Percentiles rank a stretch among this genome's conserved stretches.
These are phyloP conservation scores for Calliopsis andreniformis DNA, from an alignment of 1,140 invertebrate genomes.

Conservation along the genomic window DNA sequence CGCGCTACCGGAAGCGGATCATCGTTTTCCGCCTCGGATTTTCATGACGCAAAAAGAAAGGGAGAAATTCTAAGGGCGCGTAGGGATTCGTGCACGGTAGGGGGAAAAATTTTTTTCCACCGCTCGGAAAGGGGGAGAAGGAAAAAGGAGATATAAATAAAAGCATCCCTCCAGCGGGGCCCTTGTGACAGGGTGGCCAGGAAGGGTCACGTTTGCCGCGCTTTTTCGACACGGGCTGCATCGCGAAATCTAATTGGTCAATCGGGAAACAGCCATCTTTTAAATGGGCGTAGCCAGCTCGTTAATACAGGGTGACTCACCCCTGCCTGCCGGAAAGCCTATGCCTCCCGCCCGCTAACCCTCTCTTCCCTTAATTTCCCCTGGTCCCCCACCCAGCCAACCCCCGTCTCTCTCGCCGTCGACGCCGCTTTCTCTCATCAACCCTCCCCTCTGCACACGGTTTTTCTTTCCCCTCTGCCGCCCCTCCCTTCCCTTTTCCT, in stretches of 20 bases:
- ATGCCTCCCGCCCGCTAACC: constrained; percentile 57
- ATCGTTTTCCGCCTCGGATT: constrained; percentile 47
- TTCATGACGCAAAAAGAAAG: constrained; percentile 45
- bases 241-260: constrained; percentile 74
- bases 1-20: constrained; percentile 48
- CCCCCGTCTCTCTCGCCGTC: constrained; percentile 43
- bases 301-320: constrained; percentile 79
- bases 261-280: constrained; percentile 75
- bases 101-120: constrained; percentile 40
- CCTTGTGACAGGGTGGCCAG: constrained; percentile 35
- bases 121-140: not conserved
- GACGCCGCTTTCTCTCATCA: constrained; percentile 42
- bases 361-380: constrained; percentile 46
- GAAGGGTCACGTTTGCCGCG: constrained; percentile 66
- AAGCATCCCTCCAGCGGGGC: constrained; percentile 48
- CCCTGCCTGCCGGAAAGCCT: constrained; percentile 71
- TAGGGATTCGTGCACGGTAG: constrained; percentile 1
- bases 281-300: constrained; percentile 74
- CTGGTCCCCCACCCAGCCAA: constrained; percentile 12
- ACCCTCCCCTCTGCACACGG: constrained; percentile 40
- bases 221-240: constrained; percentile 68
- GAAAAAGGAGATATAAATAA: constrained; percentile 64
- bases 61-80: constrained; percentile 32
- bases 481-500: constrained; percentile 52
- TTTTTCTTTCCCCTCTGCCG: constrained; percentile 55